A percentile compares a stretch with the other conserved stretches of the same genome.
phyloP scores from a whole-genome alignment of 2,113 vertebrate species.

The Phyllostomus discolor region DNA sequence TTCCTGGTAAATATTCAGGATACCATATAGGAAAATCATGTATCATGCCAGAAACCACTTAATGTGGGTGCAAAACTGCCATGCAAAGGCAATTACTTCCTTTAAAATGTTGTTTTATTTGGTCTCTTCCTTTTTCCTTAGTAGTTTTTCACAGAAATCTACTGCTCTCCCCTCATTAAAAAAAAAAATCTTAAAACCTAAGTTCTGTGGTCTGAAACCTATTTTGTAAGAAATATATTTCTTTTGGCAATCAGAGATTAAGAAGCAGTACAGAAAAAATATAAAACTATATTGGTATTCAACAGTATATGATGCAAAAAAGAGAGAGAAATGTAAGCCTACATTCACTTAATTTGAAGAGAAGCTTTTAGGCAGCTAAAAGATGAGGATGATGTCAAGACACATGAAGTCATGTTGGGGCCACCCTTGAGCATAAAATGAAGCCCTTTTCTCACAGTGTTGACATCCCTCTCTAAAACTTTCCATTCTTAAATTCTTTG shows the following conservation, averaged over 20 bases:
- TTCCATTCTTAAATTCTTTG: not conserved
- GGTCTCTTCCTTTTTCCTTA: conserved; percentile 17
- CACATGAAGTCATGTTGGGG: conserved; percentile 15
- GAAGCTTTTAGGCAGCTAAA: conserved; percentile 50
- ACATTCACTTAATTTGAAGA: conserved; percentile 60
- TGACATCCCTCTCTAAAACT: not conserved
- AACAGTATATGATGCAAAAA: conserved; percentile 53
- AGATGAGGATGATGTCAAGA: conserved; percentile 40
- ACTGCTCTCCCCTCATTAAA: not conserved
- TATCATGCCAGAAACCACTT: conserved; percentile 32
- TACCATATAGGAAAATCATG: conserved; percentile 24
- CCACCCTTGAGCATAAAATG: not conserved
- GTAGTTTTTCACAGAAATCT: not conserved
- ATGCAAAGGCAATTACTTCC: not conserved
- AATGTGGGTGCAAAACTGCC: conserved; percentile 5
- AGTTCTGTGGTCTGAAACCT: conserved; percentile 65
- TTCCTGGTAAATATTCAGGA: conserved; percentile 28
- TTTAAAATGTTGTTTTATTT: conserved; percentile 29
- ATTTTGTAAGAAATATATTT: conserved; percentile 49
- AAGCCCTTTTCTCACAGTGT: not conserved
- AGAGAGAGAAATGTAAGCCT: conserved; percentile 46
- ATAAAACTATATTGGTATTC: conserved; percentile 61
- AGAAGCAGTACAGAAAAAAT: conserved; percentile 44
- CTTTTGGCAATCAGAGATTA: conserved; percentile 55
- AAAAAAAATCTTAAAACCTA: conserved; percentile 1